These are phyloP conservation scores for Pluvianellus socialis DNA, from an alignment of 2,113 vertebrate genomes.

Conservation along the genomic window DNA sequence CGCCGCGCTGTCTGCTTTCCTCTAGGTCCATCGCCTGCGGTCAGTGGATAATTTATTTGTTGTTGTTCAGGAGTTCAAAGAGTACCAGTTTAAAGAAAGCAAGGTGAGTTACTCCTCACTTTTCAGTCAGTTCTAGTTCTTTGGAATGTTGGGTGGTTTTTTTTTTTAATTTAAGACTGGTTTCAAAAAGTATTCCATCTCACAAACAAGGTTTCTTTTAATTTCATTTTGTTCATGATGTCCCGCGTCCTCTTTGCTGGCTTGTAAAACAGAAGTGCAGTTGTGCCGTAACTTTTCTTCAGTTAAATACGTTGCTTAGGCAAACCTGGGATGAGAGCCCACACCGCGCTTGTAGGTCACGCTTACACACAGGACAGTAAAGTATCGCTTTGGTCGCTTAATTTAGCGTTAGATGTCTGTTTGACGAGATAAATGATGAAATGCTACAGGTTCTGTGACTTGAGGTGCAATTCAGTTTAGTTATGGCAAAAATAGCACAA, in stretches of 20 bases:
- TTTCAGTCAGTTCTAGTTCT: rapidly evolving
- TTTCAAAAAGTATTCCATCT: not conserved
- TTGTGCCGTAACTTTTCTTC: rapidly evolving
- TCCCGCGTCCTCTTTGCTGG: not conserved
- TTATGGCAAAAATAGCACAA: not conserved
- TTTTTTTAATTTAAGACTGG: not conserved
- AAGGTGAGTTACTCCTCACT: constrained; percentile 79
- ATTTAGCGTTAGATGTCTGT: not conserved
- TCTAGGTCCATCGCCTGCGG: constrained; percentile 87
- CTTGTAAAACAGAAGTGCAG: not conserved
- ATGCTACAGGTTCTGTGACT: not conserved
- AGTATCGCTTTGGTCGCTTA: not conserved
- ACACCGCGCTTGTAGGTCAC: not conserved
- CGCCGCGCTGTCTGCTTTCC: not conserved
- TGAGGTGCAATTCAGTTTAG: not conserved
- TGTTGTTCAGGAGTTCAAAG: constrained; percentile 86
- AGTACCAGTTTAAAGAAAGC: constrained; percentile 87
- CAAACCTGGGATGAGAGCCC: not conserved
- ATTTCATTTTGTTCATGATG: too few relatives aligned
- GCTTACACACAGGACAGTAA: rapidly evolving
- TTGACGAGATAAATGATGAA: not conserved
- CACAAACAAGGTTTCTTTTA: too few relatives aligned
- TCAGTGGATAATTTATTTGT: constrained; percentile 98
- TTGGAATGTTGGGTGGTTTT: not conserved
- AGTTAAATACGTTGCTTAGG: not conserved